Percentiles rank a stretch among this genome's conserved stretches.
phyloP scores from a whole-genome alignment of 2,888 invertebrate genomes.

The Itoplectis maculator region DNA sequence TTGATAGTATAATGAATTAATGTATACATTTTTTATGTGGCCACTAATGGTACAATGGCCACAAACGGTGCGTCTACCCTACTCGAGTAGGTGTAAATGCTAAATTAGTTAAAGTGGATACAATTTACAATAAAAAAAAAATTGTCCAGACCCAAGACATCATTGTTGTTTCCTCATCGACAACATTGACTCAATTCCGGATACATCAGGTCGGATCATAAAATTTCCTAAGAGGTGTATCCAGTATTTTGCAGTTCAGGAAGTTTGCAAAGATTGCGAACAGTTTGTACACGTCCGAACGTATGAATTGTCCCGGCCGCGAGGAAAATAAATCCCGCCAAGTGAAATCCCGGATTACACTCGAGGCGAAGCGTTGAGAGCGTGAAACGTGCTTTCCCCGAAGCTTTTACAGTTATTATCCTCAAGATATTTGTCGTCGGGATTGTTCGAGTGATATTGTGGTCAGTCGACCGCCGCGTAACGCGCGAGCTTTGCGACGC shows the following conservation, averaged over 20 bases:
- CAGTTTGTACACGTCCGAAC: not conserved
- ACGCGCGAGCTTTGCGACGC: slow-evolving; percentile 18
- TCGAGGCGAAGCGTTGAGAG: slow-evolving; percentile 35
- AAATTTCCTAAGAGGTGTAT: not conserved
- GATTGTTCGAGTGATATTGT: slow-evolving; percentile 74
- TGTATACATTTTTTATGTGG: too few species aligned
- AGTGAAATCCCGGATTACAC: slow-evolving; percentile 33
- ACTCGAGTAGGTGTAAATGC: too few species aligned
- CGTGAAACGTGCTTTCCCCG: slow-evolving; percentile 67
- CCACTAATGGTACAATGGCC: too few species aligned
- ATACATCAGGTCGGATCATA: not conserved
- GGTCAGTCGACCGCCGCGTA: slow-evolving; percentile 37
- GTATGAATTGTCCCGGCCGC: slow-evolving; percentile 6
- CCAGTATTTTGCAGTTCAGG: not conserved
- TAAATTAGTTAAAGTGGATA: too few species aligned
- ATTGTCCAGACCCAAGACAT: too few species aligned
- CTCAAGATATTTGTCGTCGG: slow-evolving; percentile 78
- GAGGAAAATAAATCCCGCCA: slow-evolving; percentile 53
- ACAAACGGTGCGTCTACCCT: too few species aligned
- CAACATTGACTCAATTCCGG: too few species aligned
- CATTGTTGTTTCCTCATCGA: not conserved
- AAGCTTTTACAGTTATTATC: slow-evolving; percentile 83
- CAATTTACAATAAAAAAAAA: too few species aligned
- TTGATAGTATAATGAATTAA: too few species aligned
- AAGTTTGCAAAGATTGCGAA: slow-evolving; percentile 8